phyloP scores from a whole-genome alignment of 2,113 vertebrate species.

The Alectura lathami region DNA sequence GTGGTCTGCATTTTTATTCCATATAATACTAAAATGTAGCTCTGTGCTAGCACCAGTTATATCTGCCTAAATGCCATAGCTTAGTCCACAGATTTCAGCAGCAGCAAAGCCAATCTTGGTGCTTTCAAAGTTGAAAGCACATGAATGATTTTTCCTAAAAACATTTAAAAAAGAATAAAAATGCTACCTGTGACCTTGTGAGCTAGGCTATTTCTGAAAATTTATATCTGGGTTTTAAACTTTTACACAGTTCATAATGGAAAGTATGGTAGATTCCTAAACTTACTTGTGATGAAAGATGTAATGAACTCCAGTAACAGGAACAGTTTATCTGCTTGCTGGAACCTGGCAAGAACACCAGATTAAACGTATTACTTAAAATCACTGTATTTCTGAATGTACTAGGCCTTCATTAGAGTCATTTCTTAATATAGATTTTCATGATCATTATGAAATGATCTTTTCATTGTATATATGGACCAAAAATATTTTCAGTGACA shows the following conservation, averaged over 20 bases:
- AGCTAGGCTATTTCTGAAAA: neutral
- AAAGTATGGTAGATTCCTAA: neutral
- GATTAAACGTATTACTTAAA: neutral
- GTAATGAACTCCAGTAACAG: neutral
- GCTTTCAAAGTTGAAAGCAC: neutral
- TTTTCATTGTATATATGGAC: neutral
- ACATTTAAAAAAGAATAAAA: neutral
- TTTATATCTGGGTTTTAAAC: neutral
- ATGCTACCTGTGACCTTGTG: neutral
- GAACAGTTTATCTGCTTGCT: neutral
- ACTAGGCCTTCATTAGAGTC: neutral
- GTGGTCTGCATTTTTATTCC: neutral
- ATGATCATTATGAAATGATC: neutral
- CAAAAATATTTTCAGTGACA: neutral
- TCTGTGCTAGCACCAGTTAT: neutral
- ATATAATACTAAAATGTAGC: neutral
- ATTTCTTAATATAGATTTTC: neutral
- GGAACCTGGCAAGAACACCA: neutral
- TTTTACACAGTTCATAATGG: neutral
- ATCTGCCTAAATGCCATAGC: neutral
- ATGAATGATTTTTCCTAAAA: neutral
- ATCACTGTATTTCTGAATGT: neutral
- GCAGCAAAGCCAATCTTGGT: neutral
- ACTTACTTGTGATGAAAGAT: neutral
- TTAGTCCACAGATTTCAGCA: neutral